These are phyloP conservation scores for Pampusana beccarii DNA, from an alignment of 2,113 vertebrate genomes.

Conservation along the genomic window DNA sequence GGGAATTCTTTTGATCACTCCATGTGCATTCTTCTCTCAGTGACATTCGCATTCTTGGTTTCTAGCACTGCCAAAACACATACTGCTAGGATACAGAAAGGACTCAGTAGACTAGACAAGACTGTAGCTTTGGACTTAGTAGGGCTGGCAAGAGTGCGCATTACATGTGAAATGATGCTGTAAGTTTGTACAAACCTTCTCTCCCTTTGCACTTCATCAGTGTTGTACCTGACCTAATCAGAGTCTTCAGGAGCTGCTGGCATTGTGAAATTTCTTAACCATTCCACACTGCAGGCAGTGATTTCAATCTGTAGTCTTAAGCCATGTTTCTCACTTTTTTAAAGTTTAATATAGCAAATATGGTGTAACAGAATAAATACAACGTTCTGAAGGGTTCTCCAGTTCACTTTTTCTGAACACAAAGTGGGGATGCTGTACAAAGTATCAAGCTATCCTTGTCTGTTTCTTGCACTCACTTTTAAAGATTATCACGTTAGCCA, in stretches of 20 bases:
- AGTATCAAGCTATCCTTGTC: background rate
- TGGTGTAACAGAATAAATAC: background rate
- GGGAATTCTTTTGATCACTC: background rate
- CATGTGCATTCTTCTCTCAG: background rate
- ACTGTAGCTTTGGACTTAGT: background rate
- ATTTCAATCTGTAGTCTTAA: background rate
- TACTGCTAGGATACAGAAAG: background rate
- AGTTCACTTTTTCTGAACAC: background rate
- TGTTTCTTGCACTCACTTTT: background rate
- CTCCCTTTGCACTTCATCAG: background rate
- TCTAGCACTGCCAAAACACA: background rate
- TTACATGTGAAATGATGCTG: background rate
- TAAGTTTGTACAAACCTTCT: background rate
- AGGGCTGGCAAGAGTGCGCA: fast-evolving
- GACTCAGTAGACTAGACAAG: background rate
- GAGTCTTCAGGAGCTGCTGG: background rate
- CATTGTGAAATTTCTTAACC: background rate
- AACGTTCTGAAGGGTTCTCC: background rate
- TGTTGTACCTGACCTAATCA: background rate
- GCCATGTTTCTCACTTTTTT: background rate
- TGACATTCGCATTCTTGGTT: background rate
- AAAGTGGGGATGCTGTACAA: background rate
- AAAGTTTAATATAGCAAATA: background rate
- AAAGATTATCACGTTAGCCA: background rate
- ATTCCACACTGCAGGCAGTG: background rate